Percentiles rank a stretch among this genome's conserved stretches.
These are phyloP conservation scores for Caenorhabditis panamensis DNA, from an alignment of 2,888 invertebrate species.

Conservation along the genomic window DNA sequence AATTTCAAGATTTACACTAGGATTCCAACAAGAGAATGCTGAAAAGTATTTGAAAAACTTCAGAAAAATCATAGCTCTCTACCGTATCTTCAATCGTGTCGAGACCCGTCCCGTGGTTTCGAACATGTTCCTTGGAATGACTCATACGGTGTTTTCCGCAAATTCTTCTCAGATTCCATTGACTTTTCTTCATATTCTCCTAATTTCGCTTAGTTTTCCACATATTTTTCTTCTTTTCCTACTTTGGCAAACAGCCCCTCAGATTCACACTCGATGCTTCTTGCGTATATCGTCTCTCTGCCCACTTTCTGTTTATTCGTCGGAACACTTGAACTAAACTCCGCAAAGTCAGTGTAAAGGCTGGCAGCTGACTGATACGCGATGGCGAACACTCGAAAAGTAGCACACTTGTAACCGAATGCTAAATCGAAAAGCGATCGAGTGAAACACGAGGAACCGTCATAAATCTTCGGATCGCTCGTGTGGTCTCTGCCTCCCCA, in stretches of 20 bases:
- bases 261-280: slow-evolving; percentile 1
- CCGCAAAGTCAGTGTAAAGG: slow-evolving; percentile 39
- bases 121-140: not conserved
- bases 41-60: no score
- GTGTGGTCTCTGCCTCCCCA: slow-evolving; percentile 6
- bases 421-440: slow-evolving; percentile 30
- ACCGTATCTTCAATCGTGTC: not conserved
- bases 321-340: slow-evolving; percentile 49
- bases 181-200: no score
- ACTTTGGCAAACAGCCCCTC: not conserved
- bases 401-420: slow-evolving; percentile 47
- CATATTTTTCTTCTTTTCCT: not conserved
- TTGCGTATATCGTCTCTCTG: slow-evolving; percentile 2
- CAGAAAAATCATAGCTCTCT: no score
- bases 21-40: no score
- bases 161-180: not conserved
- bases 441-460: slow-evolving; percentile 12
- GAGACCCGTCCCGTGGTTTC: not conserved
- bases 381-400: slow-evolving; percentile 50
- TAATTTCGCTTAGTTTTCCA: not conserved
- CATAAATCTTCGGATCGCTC: slow-evolving; percentile 38
- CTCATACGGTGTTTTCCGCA: not conserved
- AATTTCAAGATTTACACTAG: no score
- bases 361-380: slow-evolving; percentile 50
- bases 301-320: slow-evolving; percentile 25